Percentiles rank a stretch among this genome's conserved stretches.
phyloP scores from a whole-genome alignment of 1,140 invertebrate species.

The Calliphora vicina region DNA sequence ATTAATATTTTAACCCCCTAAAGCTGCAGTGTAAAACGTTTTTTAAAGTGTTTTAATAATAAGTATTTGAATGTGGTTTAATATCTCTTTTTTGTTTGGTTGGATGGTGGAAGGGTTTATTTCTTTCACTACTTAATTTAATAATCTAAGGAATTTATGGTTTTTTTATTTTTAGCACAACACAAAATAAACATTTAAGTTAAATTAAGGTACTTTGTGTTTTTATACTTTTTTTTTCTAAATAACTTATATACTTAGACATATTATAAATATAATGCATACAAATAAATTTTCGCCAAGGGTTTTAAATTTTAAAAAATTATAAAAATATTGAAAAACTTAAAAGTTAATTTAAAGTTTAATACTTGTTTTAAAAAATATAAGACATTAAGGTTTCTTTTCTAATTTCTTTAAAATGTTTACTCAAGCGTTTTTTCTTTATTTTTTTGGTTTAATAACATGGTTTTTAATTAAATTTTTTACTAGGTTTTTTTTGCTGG shows the following conservation, averaged over 20 bases:
- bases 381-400: no score
- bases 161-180: not conserved
- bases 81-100: not conserved
- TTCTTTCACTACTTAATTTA: not conserved
- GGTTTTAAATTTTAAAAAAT: no score
- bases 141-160: not conserved
- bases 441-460: no score
- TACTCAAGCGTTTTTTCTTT: not conserved
- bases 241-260: not conserved
- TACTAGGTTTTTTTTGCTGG: not conserved
- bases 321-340: not conserved
- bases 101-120: no score
- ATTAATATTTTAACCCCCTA: no score
- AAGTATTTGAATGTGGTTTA: not conserved
- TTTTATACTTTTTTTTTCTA: not conserved
- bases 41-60: not conserved
- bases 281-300: not conserved
- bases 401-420: not conserved
- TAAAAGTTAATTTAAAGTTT: not conserved
- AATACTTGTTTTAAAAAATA: not conserved
- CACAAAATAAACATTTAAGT: not conserved
- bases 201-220: slow-evolving; percentile 13
- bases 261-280: not conserved
- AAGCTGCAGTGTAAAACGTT: not conserved
- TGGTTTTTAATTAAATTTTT: slow-evolving; percentile 7